Base-by-base conservation (phyloP, 2,113 vertebrate species). In the Ctenodactylus gundi region DNA sequence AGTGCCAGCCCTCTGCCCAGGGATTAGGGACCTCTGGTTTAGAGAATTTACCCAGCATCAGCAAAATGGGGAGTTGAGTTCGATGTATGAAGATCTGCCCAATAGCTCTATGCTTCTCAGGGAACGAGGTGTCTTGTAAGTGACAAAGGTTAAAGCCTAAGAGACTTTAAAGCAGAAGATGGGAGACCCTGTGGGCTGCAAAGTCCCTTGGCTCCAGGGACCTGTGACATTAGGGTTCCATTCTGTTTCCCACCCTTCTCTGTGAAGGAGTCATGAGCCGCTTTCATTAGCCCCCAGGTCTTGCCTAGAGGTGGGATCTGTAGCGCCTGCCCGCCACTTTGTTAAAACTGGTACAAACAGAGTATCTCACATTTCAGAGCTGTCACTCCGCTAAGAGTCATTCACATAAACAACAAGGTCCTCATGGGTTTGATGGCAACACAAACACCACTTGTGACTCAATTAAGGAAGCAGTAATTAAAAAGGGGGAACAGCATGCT, bases 381-480 rank as follows among this genome's bases (percentile, higher is more conserved):
- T 96, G 95, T 94, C 94, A 88, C 95, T 96, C 96, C 92, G 83
- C 88, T 57, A 95, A 97, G 97, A 97, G 96, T 96, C 95, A 85
- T 97, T 96, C 95, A 96, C n/a, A 72, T 88, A 92, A 95, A 97
- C 92, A 95, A 93, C 92, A 18, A 96, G 95, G 94, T 95, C 95
- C 96, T 97, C 77, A 0, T 83, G 96, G 95, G 95, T 93, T 97
- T 97, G 92, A 96, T 93, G 95, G 95, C 92, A 97, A 96, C 95
- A 97, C 96, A 97, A 96, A 97, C 95, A 97, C 92, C 95, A 96
- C 96, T 97, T 97, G 95, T 94, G 95, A 95, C 94, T 97, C 97
- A 96, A 97, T 97, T 97, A 97, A 96, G 85, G 95, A 92, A 96
- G 82, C 67, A 0, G 95, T 96, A 97, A 97, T 97, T 97, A 97